Base-by-base conservation (phyloP, 2,113 vertebrate genomes). In the Melanotaenia duboulayi region DNA sequence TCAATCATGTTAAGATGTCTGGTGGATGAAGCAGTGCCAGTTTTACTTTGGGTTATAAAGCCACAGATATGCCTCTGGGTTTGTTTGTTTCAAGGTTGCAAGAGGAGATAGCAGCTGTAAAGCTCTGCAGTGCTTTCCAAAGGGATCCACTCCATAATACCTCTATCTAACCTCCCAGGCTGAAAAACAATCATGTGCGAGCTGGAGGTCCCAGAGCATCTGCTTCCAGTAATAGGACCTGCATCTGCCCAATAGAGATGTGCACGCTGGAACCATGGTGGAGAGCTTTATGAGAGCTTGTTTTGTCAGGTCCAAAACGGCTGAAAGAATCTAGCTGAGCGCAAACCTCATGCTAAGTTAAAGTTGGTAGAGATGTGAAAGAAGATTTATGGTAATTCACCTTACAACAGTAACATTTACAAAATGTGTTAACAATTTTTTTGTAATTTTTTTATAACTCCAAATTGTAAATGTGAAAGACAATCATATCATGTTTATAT, bases 151-250 rank as follows among this genome's bases (percentile, higher is more conserved):
- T 20, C 44, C 25, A 55, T 72, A 82, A 82, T 79, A 65, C 80
- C 52, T 71, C 73, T 17, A 22, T 82, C 75, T 61, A 65, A 72
- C 69, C 80, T 75, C 46, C 52, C 0, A 65, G 71, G 65, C 65
- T 76, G 74, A 78, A 81, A 91, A 91, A 85, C 74, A 82, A 83
- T 88, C 59, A 74, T 71, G 54, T 75, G 74, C 16, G 65, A 77
- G 75, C 61, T 73, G 74, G 2, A 70, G 70, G 56, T 78, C 63
- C 56, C 66, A 0, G 35, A 79, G 42, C 51, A 40, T 78, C 73
- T 71, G 62, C 64, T 65, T 80, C 40, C 55, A 70, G 72, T 82
- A 80, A 80, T 78, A 78, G 54, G 37, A 65, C 39, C 65, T 66
- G 76, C n/a, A 55, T 52, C 19, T 64, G 19, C 46, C 46, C 28